Percentiles rank a stretch among this genome's conserved stretches.
Conservation (phyloP, 2,888 invertebrate species). For the Eustalomyia histrio region DNA sequence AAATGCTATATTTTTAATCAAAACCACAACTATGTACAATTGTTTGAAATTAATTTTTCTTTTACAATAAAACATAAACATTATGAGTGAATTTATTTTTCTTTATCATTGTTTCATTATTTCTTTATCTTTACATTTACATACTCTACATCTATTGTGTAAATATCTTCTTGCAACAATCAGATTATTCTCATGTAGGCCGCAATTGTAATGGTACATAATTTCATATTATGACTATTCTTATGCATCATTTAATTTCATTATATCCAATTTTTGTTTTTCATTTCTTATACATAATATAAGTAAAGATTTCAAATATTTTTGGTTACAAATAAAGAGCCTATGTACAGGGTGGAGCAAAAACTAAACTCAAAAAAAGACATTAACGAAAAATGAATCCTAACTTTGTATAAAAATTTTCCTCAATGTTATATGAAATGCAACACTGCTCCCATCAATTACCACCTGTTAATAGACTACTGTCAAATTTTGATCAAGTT, state of each 20-base stretch:
- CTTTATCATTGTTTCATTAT: neutral
- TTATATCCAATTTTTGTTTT: conserved; percentile 38
- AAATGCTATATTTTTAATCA: neutral
- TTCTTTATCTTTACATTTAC: neutral
- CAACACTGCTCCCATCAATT: no score
- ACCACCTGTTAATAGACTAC: no score
- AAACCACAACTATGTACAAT: neutral
- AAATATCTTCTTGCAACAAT: conserved; percentile 14
- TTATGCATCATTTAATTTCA: conserved; percentile 50
- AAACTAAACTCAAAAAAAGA: no score
- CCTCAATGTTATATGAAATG: no score
- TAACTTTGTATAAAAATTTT: no score
- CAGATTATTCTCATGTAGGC: conserved; percentile 2
- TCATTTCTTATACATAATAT: conserved; percentile 2
- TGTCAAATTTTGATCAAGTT: no score
- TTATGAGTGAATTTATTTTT: neutral
- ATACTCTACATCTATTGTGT: neutral
- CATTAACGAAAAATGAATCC: no score
- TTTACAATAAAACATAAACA: neutral
- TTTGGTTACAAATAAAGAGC: no score
- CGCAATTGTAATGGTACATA: conserved; percentile 36
- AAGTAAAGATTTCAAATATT: neutral
- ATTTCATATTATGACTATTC: conserved; percentile 38
- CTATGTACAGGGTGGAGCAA: no score
- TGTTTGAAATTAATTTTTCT: neutral